These are phyloP conservation scores for Ormyrus nitidulus DNA, from an alignment of 2,888 invertebrate genomes.

Conservation along the genomic window DNA sequence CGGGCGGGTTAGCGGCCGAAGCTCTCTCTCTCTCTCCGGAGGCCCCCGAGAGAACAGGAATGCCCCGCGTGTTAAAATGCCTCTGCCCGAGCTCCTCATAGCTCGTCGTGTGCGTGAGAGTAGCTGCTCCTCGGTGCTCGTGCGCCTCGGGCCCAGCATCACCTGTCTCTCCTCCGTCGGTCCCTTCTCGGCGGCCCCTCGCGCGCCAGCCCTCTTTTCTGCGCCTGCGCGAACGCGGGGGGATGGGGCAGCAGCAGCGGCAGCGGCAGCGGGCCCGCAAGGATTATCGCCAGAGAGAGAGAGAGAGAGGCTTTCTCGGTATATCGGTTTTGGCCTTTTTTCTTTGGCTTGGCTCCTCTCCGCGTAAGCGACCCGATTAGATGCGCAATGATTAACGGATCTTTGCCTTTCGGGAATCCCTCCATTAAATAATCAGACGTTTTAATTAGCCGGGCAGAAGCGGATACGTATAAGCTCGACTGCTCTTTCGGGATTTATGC, in stretches of 20 bases:
- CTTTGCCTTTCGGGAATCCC: conserved; percentile 12
- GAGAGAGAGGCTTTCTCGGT: no score
- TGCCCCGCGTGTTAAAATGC: conserved; percentile 74
- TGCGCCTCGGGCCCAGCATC: conserved; percentile 70
- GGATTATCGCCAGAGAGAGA: no score
- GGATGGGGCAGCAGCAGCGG: no score
- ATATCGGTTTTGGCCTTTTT: conserved; percentile 25
- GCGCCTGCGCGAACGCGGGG: neutral
- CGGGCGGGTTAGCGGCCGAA: conserved; percentile 70
- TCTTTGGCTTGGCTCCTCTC: neutral
- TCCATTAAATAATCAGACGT: conserved; percentile 36
- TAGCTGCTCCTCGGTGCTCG: conserved; percentile 13
- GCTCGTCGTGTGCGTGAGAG: conserved; percentile 42
- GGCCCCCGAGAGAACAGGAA: conserved; percentile 70
- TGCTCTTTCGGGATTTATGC: conserved; percentile 13
- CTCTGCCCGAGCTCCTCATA: conserved; percentile 59
- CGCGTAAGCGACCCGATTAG: conserved; percentile 34
- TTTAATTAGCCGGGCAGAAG: conserved; percentile 43
- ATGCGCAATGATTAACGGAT: conserved; percentile 48
- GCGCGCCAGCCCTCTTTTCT: conserved; percentile 44
- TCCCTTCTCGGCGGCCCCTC: neutral
- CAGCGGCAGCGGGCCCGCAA: no score
- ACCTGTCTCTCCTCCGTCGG: conserved; percentile 71
- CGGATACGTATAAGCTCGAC: neutral
- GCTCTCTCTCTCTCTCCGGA: conserved; percentile 67